phyloP scores from a whole-genome alignment of 2,113 vertebrate genomes.

The Lepus timidus region DNA sequence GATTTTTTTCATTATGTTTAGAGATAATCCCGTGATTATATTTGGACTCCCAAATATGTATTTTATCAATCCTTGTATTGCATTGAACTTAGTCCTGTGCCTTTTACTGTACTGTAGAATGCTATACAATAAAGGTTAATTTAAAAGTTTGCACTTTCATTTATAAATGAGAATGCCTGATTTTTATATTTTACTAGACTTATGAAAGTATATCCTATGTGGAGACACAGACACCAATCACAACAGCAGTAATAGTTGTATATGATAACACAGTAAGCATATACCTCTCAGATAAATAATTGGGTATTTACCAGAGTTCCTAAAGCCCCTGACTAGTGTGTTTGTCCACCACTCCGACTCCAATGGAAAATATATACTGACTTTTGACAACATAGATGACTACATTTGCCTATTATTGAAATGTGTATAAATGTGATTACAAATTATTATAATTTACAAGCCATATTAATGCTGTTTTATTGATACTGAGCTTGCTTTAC shows the following conservation, averaged over 20 bases:
- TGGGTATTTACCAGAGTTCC: not conserved
- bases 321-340: rapidly evolving
- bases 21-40: not conserved
- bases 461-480: not conserved
- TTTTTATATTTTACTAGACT: not conserved
- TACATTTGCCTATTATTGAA: not conserved
- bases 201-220: not conserved
- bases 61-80: not conserved
- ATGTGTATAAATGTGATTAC: not conserved
- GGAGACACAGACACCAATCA: not conserved
- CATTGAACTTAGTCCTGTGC: not conserved
- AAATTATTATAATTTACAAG: not conserved
- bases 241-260: not conserved
- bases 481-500: not conserved
- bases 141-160: not conserved
- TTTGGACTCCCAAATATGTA: not conserved
- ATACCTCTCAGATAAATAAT: not conserved
- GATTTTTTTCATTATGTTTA: not conserved
- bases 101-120: not conserved
- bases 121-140: not conserved
- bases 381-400: not conserved
- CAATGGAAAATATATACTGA: not conserved
- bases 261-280: not conserved
- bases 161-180: not conserved
- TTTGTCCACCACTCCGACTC: rapidly evolving